These are phyloP conservation scores for Bombus consobrinus DNA, from an alignment of 1,140 invertebrate species.

Conservation along the genomic window DNA sequence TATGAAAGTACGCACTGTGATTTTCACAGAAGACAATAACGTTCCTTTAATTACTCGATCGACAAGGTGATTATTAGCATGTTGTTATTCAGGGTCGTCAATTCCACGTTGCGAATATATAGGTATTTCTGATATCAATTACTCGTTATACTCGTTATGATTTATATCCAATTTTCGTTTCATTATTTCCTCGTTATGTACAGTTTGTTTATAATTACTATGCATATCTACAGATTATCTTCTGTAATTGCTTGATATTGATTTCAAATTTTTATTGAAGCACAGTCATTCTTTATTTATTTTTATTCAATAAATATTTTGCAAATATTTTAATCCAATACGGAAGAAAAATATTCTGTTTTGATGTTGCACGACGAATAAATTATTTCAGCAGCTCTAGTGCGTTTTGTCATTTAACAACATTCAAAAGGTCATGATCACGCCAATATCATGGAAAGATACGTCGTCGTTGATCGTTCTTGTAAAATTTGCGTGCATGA, in stretches of 20 bases:
- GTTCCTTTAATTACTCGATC: slow-evolving; percentile 9
- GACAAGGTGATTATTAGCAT: slow-evolving; percentile 13
- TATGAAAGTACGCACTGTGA: background rate
- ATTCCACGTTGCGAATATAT: background rate
- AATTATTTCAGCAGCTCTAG: background rate
- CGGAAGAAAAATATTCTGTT: background rate
- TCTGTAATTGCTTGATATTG: background rate
- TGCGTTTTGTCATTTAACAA: background rate
- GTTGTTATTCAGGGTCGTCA: slow-evolving; percentile 6
- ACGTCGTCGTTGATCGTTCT: background rate
- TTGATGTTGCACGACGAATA: background rate
- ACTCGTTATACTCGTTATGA: background rate
- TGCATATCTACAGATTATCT: background rate
- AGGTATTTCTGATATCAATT: background rate
- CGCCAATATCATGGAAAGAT: background rate
- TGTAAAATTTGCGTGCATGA: background rate
- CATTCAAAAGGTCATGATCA: background rate
- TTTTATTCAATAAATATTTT: background rate
- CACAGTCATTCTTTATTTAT: background rate
- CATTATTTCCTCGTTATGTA: background rate
- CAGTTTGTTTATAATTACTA: background rate
- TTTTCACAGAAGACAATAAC: slow-evolving; percentile 14
- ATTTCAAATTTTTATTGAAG: background rate
- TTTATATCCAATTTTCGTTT: background rate
- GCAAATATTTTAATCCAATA: background rate